Evolutionary conservation across 2,113 vertebrate genomes (phyloP), one percentile per base, ranked within the genome.

Genomic region (Mus spicilegus): DNA sequence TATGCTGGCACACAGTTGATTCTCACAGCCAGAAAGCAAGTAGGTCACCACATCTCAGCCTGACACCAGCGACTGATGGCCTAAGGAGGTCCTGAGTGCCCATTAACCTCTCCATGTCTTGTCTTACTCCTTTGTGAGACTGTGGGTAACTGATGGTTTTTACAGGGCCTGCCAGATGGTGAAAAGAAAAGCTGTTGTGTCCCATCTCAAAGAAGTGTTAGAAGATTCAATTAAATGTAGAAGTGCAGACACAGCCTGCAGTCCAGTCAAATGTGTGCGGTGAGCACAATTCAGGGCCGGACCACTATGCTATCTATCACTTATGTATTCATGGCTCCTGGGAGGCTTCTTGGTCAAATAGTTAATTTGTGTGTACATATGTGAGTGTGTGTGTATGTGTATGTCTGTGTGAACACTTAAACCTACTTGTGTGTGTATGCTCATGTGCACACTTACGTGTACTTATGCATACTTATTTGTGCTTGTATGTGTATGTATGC

Each of bases 1-100:
- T 14, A 19, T 36, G 33, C 89, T 89, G 81, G 49, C 51, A 72
- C 36, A 87, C 65, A 58, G 51, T 22, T 42, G 72, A 58, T 86
- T 91, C 58, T 94, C n/a, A n/a, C 11, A 87, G 91, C 33, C 67
- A 67, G 51, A 28, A 85, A 56, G 26, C 77, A 90, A 90, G 89
- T 76, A 76, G 89, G 94, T 69, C 76, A 82, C 33, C 17, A 42
- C 11, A n/a, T 24, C 26, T 20, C 51, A 13, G 16, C 4, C 49
- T 84, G 39, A 82, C 69, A 8, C 2, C 20, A 87, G 49, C 7
- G 28, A 22, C 33, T 24, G 61, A 54, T 3, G 20, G 20, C 39
- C 58, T 72, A 7, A 39, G 26, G 46, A 76, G 63, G 65, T 28
- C 63, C 36, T 36, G 36, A 36, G 56, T 75, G n/a, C 56, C 51